Evolutionary conservation across 2,113 vertebrate genomes (phyloP).

Genomic region (Crotalus viridis): DNA sequence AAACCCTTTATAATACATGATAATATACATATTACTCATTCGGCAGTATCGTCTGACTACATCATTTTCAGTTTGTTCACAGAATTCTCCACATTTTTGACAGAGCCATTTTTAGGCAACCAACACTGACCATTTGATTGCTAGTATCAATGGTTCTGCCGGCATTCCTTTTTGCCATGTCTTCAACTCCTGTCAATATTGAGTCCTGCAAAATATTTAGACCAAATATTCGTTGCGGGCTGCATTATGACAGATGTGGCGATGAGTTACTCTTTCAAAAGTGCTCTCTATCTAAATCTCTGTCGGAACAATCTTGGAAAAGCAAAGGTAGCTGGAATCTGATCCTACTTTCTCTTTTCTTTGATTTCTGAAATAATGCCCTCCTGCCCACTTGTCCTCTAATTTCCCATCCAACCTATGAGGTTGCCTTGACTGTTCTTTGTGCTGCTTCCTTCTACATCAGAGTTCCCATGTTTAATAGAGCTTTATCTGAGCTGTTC

Average conservation of each 20-base stretch:
- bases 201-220: background rate
- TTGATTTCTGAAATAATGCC: background rate
- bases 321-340: background rate
- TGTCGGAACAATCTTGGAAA: background rate
- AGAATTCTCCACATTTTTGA: too few relatives aligned
- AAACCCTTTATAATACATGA: too few relatives aligned
- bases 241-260: too few relatives aligned
- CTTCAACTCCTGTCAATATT: background rate
- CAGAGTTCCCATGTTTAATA: background rate
- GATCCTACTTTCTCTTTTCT: background rate
- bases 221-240: background rate
- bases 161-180: background rate
- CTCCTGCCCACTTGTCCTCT: background rate
- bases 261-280: background rate
- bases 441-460: background rate
- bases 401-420: background rate
- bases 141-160: too few relatives aligned
- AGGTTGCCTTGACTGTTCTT: background rate
- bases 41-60: too few relatives aligned
- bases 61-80: too few relatives aligned
- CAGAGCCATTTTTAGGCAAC: too few relatives aligned
- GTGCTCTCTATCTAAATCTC: background rate
- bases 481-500: background rate
- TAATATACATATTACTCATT: too few relatives aligned
- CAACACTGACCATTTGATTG: too few relatives aligned